Percentiles rank a stretch among this genome's conserved stretches.
phyloP scores from a whole-genome alignment of 2,888 invertebrate genomes.

The Caenorhabditis sinica region DNA sequence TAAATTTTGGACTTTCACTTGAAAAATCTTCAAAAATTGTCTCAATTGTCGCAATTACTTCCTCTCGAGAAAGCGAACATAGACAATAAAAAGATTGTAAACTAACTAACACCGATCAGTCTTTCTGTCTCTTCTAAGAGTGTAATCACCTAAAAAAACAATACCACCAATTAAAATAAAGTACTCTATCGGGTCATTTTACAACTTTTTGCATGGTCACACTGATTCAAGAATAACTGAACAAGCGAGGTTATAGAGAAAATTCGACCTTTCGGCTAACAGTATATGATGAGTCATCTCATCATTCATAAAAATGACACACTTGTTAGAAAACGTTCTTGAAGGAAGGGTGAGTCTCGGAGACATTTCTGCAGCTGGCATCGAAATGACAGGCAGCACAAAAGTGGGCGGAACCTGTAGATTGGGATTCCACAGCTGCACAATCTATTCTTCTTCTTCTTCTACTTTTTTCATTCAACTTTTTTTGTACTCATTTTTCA shows the following conservation, averaged over 20 bases:
- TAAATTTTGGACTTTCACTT: background rate
- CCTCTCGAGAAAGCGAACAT: background rate
- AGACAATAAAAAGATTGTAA: background rate
- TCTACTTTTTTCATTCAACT: background rate
- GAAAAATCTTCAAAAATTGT: background rate
- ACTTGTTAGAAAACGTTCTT: background rate
- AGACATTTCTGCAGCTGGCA: background rate
- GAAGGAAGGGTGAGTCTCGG: background rate
- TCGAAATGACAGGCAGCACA: constrained; percentile 21
- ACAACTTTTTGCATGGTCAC: constrained; percentile 22
- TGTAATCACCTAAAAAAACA: constrained; percentile 37
- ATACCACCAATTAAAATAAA: constrained; percentile 15
- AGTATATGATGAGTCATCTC: background rate
- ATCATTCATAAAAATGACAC: background rate
- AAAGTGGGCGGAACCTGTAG: constrained; percentile 20
- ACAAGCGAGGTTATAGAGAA: background rate
- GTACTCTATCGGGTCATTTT: constrained; percentile 9
- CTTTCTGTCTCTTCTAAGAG: background rate
- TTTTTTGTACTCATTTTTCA: background rate
- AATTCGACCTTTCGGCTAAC: constrained; percentile 19
- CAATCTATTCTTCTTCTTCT: background rate
- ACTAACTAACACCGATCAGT: constrained; percentile 2
- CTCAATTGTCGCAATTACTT: background rate
- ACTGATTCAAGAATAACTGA: constrained; percentile 13
- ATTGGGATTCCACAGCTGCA: constrained; percentile 21